Percentiles rank a stretch among this genome's conserved stretches.
These are phyloP conservation scores for Haliclona indistincta DNA, from an alignment of 37 sponge, comb jelly and placozoan genomes.

Conservation along the genomic window DNA sequence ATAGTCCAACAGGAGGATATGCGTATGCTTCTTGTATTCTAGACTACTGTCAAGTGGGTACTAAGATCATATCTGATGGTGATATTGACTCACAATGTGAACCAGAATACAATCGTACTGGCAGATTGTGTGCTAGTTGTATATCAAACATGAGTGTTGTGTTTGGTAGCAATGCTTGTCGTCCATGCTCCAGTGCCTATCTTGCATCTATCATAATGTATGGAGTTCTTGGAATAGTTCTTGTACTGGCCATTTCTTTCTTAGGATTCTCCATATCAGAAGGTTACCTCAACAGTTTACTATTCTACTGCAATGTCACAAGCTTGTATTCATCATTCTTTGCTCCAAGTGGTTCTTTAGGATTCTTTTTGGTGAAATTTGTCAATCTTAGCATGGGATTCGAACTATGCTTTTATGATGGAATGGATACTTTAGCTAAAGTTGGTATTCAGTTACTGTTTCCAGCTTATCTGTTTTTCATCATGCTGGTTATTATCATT, in stretches of 20 bases:
- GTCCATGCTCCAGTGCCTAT: constrained; percentile 2
- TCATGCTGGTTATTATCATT: constrained; percentile 14
- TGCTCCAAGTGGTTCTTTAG: too few species aligned
- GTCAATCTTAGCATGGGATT: too few species aligned
- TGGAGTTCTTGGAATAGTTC: constrained; percentile 15
- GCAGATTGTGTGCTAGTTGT: constrained; percentile 47
- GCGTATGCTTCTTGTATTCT: neutral
- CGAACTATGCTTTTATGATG: constrained; percentile 38
- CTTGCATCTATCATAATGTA: constrained; percentile 12
- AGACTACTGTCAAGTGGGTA: constrained; percentile 38
- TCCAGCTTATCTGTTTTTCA: constrained; percentile 42
- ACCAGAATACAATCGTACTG: constrained; percentile 19
- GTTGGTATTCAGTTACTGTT: constrained; percentile 42
- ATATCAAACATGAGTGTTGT: constrained; percentile 17
- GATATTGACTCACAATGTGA: constrained; percentile 33
- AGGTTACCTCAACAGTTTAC: constrained; percentile 45
- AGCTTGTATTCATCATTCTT: constrained; percentile 19
- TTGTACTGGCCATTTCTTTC: constrained; percentile 22
- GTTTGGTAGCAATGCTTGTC: constrained; percentile 53
- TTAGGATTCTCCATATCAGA: constrained; percentile 40
- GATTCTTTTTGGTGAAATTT: too few species aligned
- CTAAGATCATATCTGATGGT: neutral
- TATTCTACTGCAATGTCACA: constrained; percentile 43
- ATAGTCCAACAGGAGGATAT: neutral
- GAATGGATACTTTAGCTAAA: constrained; percentile 33